Percentiles rank a stretch among this genome's conserved stretches.
These are phyloP conservation scores for Meteorus colon DNA, from an alignment of 2,888 invertebrate species.

Conservation along the genomic window DNA sequence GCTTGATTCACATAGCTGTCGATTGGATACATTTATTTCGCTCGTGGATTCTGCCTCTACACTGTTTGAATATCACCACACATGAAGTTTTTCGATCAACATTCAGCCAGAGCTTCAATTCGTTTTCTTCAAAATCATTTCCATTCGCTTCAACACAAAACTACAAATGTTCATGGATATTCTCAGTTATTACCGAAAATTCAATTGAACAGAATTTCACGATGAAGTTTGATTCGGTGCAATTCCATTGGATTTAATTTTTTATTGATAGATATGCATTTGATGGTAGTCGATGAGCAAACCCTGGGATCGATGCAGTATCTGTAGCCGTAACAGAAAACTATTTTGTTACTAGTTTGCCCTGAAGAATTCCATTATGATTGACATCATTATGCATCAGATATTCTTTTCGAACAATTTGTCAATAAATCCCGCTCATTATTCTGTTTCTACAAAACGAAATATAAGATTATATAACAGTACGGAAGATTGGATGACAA, in stretches of 20 bases:
- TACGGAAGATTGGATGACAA: no score
- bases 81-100: not conserved
- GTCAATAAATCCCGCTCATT: not conserved
- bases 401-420: not conserved
- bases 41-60: not conserved
- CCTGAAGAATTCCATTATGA: not conserved
- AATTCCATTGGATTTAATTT: not conserved
- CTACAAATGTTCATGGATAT: not conserved
- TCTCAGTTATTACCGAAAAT: not conserved
- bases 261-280: not conserved
- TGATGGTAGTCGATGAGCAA: not conserved
- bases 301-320: not conserved
- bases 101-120: not conserved
- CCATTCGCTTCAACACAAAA: not conserved
- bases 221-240: not conserved
- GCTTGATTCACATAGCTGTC: constrained; percentile 12
- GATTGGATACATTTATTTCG: not conserved
- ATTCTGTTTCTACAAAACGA: not conserved
- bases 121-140: not conserved
- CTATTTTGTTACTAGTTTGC: not conserved
- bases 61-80: not conserved
- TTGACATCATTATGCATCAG: not conserved
- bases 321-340: not conserved
- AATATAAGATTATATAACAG: no score
- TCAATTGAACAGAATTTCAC: not conserved